phyloP scores from a whole-genome alignment of 2,797 vertebrate species.

The Fundulus diaphanus region DNA sequence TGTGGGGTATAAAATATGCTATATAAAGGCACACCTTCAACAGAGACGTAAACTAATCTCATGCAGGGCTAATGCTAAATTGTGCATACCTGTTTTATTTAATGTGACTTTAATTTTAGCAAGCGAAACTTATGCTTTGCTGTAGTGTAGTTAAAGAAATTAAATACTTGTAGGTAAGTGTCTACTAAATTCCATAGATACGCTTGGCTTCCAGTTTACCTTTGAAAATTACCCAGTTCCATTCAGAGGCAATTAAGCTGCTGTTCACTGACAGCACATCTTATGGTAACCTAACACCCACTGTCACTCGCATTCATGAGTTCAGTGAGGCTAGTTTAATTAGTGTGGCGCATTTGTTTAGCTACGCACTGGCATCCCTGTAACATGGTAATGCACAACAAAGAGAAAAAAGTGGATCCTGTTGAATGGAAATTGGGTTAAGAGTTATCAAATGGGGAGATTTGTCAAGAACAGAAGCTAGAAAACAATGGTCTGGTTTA shows the following conservation, averaged over 20 bases:
- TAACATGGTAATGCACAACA: not conserved
- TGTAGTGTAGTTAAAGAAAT: not conserved
- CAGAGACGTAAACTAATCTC: not conserved
- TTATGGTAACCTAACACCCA: not conserved
- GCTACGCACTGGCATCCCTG: not conserved
- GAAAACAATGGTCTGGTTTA: not conserved
- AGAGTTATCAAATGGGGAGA: not conserved
- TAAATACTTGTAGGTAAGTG: not conserved
- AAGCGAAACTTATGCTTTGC: not conserved
- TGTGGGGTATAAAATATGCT: not conserved
- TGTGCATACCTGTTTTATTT: not conserved
- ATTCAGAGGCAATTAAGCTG: conserved; percentile 1
- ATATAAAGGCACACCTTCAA: not conserved
- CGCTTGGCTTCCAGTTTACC: not conserved
- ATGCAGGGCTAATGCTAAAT: not conserved
- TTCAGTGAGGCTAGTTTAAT: conserved; percentile 1
- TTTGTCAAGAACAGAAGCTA: not conserved
- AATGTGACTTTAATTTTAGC: not conserved
- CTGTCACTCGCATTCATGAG: not conserved
- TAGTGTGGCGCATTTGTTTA: not conserved
- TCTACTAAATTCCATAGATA: not conserved
- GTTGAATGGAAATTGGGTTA: not conserved
- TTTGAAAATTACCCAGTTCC: not conserved
- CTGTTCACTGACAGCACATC: conserved; percentile 5
- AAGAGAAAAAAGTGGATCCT: not conserved